Percentiles rank a stretch among this genome's conserved stretches.
Conservation (phyloP, 2,113 vertebrate species). For the Corapipo altera region DNA sequence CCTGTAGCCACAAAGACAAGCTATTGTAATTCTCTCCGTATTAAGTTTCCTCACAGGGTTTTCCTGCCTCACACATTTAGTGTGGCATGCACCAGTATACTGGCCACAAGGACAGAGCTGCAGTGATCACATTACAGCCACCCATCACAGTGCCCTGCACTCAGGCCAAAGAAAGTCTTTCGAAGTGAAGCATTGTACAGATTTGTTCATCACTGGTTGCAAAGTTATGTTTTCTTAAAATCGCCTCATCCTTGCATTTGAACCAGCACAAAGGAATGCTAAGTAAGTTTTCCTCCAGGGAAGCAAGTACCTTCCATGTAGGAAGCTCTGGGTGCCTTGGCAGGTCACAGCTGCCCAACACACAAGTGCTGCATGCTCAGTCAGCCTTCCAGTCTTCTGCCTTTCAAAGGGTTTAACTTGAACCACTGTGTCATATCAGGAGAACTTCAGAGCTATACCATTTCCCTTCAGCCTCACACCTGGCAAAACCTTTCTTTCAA, state of each 20-base stretch:
- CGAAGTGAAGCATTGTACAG: rapidly evolving
- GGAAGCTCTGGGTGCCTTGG: not conserved
- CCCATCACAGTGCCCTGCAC: rapidly evolving
- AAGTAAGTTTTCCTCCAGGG: not conserved
- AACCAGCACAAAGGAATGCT: rapidly evolving
- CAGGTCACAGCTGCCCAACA: not conserved
- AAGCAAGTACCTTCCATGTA: not conserved
- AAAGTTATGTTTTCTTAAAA: not conserved
- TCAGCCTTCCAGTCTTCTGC: not conserved
- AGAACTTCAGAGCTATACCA: not conserved
- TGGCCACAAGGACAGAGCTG: not conserved
- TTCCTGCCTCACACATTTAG: not conserved
- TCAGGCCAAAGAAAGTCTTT: not conserved
- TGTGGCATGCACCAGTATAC: rapidly evolving
- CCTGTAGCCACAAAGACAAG: not conserved
- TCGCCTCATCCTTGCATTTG: not conserved
- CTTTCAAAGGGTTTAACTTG: not conserved
- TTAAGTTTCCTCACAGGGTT: not conserved
- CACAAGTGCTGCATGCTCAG: not conserved
- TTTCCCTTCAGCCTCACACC: not conserved
- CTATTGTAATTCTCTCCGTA: not conserved
- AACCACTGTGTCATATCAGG: not conserved
- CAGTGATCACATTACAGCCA: not conserved
- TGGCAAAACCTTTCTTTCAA: not conserved
- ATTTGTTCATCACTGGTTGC: not conserved